Evolutionary conservation across 2,888 invertebrate species (phyloP), one percentile per base, ranked within the genome.

Genomic region (Plebejus anna): DNA sequence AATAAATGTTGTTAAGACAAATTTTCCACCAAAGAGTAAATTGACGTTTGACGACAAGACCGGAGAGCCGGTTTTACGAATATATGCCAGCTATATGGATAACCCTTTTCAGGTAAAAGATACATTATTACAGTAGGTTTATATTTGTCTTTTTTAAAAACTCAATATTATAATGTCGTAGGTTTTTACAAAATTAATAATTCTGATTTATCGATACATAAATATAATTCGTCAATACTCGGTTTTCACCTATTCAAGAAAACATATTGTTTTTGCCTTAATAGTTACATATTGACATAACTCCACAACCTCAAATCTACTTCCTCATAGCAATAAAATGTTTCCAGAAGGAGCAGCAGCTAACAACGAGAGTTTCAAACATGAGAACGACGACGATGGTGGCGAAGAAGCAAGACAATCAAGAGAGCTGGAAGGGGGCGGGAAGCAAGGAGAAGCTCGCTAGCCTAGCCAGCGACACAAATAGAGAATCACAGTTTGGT

Each of bases 11-110:
- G 88, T 92, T 0, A 92, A 92, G 82, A 91, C 91, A 0, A 92
- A 89, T 81, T 90, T 90, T 77, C 91, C 93, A 36, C 90, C 92
- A 11, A 91, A 90, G 78, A 92, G 90, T 80, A 93, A 91, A 81
- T 80, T 94, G 75, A 90, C 89, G 1, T 90, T 90, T 81, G 94
- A 93, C 78, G 90, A 91, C 77, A 89, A 90, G 77, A 91, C 91
- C 61, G 93, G 92, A 6, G 92, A 93, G 79, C 93, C 94, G 5
- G 90, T 94, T 38, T 86, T 95, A 81, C 91, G 94, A 81, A 95
- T 95, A 83, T 95, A 94, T 80, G 95, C 94, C 0, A 94, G 91
- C 81, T 94, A 93, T 77, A 82, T 89, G 59, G 90, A 92, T 77
- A 88, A 81, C 79, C 87, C 89, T 7, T 76, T 84, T 55, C 91